These are phyloP conservation scores for Zaprionus davidi DNA, from an alignment of 1,140 invertebrate genomes.

Conservation along the genomic window DNA sequence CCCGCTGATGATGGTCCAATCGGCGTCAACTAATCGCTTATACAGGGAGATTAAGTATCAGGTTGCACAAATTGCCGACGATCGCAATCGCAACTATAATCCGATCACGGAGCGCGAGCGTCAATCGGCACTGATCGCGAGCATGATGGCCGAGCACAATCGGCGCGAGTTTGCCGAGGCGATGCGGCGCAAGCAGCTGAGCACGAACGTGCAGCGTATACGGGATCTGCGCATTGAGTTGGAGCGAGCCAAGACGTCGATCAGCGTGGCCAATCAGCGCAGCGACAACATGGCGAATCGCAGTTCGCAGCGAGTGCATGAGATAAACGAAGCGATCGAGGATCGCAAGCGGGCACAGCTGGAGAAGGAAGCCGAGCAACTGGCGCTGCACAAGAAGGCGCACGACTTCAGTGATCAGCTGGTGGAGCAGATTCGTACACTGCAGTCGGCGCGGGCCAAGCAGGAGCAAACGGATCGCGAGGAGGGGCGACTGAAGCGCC, in stretches of 20 bases:
- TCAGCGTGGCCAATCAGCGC: conserved; percentile 45
- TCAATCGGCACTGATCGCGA: conserved; percentile 24
- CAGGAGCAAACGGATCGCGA: conserved; percentile 17
- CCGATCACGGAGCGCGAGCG: conserved; percentile 36
- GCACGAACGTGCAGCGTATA: conserved; percentile 36
- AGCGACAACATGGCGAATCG: background rate
- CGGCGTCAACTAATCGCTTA: conserved; percentile 18
- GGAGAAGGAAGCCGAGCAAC: conserved; percentile 41
- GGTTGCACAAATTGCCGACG: conserved; percentile 58
- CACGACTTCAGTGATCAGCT: conserved; percentile 33
- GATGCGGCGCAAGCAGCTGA: conserved; percentile 42
- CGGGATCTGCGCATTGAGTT: conserved; percentile 52
- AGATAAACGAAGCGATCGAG: conserved; percentile 40
- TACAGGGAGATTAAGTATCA: conserved; percentile 51
- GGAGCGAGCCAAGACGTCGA: conserved; percentile 49
- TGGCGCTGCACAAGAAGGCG: conserved; percentile 31
- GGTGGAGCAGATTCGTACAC: conserved; percentile 46
- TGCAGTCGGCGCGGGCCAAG: conserved; percentile 3
- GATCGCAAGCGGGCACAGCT: conserved; percentile 16
- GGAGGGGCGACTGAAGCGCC: conserved; percentile 47
- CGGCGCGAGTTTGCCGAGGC: conserved; percentile 39
- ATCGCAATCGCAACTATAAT: conserved; percentile 42
- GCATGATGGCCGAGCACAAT: conserved; percentile 38
- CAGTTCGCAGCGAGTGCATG: conserved; percentile 3
- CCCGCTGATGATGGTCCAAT: conserved; percentile 16